phyloP scores from a whole-genome alignment of 2,113 vertebrate genomes.

The Sula dactylatra region DNA sequence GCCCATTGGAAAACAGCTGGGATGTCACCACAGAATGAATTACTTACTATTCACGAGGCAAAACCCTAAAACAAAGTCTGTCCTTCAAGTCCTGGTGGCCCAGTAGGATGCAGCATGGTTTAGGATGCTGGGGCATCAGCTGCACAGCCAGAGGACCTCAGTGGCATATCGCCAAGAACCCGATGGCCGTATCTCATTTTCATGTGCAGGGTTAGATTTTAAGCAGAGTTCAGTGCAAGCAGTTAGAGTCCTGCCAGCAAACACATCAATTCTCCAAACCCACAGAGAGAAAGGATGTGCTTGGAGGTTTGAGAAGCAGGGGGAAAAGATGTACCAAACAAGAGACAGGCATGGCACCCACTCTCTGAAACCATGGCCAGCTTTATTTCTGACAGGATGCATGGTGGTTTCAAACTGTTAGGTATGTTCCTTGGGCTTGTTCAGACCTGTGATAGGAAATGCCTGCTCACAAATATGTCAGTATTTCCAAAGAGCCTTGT shows the following conservation, averaged over 20 bases:
- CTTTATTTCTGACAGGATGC: neutral
- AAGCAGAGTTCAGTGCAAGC: neutral
- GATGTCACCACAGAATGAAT: conserved; percentile 3
- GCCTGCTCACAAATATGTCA: neutral
- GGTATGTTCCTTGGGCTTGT: neutral
- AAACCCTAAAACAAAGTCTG: conserved; percentile 6
- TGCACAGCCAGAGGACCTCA: rapidly evolving
- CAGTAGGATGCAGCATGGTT: neutral
- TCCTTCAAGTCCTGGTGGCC: conserved; percentile 1
- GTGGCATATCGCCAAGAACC: rapidly evolving
- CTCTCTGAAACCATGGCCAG: neutral
- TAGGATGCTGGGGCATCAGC: neutral
- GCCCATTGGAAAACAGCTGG: neutral
- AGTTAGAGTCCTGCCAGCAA: neutral
- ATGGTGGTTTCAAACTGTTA: neutral
- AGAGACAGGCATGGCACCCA: too few relatives aligned
- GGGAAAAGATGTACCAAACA: neutral
- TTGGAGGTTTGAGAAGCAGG: neutral
- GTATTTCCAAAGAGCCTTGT: neutral
- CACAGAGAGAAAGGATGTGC: neutral
- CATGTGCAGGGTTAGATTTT: neutral
- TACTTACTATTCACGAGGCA: neutral
- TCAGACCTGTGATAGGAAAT: neutral
- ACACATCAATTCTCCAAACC: neutral
- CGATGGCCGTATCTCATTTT: neutral